Base-by-base conservation (phyloP, 2,888 invertebrate species). In the Polyploca ridens region DNA sequence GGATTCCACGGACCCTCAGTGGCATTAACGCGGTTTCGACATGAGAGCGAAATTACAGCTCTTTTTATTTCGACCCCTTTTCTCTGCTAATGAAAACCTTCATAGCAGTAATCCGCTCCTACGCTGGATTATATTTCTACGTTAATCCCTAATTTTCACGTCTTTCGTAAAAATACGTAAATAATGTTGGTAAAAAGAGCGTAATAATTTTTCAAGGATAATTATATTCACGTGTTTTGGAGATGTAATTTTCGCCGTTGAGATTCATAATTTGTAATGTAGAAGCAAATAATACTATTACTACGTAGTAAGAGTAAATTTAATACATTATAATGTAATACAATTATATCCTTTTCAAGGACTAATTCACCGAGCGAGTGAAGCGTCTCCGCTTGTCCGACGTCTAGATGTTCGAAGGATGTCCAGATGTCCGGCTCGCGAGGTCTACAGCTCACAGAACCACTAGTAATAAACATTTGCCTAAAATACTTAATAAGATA, bases 1-100 rank as follows among this genome's bases (percentile, higher is more conserved):
- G 85, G 85, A 85, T 86, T 85, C 72, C 70, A 71, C 72, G 79
- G 84, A 80, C 85, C 86, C 83, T 83, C 78, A 76, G 77, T 73
- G 78, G 82, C 83, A 88, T 88, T 88, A 87, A 78, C 85, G 82
- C 84, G 83, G 83, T 80, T 84, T 81, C 79, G 81, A 81, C 86
- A 85, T 79, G 84, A 84, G 83, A 83, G 82, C 79, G 78, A 82
- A 85, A 88, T 89, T 85, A 88, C 82, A 80, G 82, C 77, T 83
- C 82, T 86, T 85, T 86, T 87, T 87, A 84, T 84, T 82, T 77
- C 69, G 76, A 76, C 77, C 81, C 79, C 78, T 81, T 41, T 82
- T 79, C 78, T 76, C 74, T 77, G 76, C 79, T 87, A 85, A 88
- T 87, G 85, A 87, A 87, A 87, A 83, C 81, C 85, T 81, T 83